Conservation (phyloP, 2,888 invertebrate species). For the Caenorhabditis afra region DNA sequence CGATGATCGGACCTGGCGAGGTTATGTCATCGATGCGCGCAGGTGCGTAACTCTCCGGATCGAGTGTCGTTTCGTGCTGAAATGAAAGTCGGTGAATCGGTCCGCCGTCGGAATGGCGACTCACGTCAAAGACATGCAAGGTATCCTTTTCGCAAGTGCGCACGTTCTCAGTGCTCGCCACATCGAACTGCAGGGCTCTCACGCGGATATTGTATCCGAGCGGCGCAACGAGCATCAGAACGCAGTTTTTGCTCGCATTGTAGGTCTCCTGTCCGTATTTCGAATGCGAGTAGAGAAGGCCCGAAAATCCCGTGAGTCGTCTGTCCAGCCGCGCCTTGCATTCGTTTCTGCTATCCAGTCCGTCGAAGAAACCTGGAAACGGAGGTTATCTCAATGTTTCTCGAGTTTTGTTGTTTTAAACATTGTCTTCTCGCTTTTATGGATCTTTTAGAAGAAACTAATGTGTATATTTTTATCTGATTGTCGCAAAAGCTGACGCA, state of each 20-base stretch:
- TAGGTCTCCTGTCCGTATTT: constrained; percentile 65
- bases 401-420: constrained; percentile 3
- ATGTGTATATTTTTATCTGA: constrained; percentile 54
- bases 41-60: constrained; percentile 62
- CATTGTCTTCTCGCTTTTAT: constrained; percentile 8
- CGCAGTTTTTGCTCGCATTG: constrained; percentile 68
- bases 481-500: constrained; percentile 46
- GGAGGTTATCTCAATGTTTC: not conserved
- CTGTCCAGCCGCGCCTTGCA: constrained; percentile 68
- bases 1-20: constrained; percentile 69
- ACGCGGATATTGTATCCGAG: constrained; percentile 68
- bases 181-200: constrained; percentile 65
- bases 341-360: constrained; percentile 63
- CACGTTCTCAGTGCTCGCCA: constrained; percentile 52
- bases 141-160: constrained; percentile 66
- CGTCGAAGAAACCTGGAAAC: constrained; percentile 68
- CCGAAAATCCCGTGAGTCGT: constrained; percentile 66
- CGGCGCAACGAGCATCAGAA: constrained; percentile 67
- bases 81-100: constrained; percentile 35
- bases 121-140: constrained; percentile 70
- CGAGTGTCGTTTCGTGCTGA: constrained; percentile 68
- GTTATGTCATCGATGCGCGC: constrained; percentile 66
- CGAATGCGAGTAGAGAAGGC: constrained; percentile 67
- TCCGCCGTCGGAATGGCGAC: constrained; percentile 10
- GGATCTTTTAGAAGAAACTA: constrained; percentile 19